Percentiles rank a stretch among this genome's conserved stretches.
Evolutionary conservation across 2,113 vertebrate species (phyloP).

Genomic region (Phaetusa simplex): DNA sequence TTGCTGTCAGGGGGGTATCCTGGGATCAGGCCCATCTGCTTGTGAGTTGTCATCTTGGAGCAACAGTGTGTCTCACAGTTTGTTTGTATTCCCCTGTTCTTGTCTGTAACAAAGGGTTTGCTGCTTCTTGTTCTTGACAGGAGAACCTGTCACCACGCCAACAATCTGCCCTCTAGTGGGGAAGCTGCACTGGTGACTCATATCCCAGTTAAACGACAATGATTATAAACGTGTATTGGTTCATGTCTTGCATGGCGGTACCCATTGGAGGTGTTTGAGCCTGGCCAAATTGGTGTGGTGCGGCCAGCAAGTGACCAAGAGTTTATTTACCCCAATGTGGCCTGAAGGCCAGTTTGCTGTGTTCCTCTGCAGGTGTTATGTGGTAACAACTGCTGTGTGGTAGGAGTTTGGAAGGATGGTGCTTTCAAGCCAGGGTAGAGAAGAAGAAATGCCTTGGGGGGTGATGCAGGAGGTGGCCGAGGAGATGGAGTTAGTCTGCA

Average conservation of each 20-base stretch:
- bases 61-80: background rate
- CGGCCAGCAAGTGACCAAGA: background rate
- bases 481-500: background rate
- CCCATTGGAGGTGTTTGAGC: background rate
- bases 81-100: background rate
- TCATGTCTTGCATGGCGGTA: background rate
- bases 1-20: background rate
- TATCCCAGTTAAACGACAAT: background rate
- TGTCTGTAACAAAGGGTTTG: background rate
- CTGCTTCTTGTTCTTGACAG: background rate
- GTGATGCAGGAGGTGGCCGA: fast-evolving
- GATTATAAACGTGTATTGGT: background rate
- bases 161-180: background rate
- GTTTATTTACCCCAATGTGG: background rate
- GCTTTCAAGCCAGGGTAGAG: background rate
- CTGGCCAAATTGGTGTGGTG: background rate
- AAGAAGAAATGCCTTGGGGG: background rate
- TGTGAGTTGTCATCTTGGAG: background rate
- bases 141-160: fast-evolving
- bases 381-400: background rate
- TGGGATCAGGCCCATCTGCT: background rate
- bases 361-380: background rate
- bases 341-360: fast-evolving
- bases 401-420: background rate
- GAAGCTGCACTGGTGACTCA: background rate